Conservation (phyloP, 2,797 vertebrate genomes). For the Labroides dimidiatus region DNA sequence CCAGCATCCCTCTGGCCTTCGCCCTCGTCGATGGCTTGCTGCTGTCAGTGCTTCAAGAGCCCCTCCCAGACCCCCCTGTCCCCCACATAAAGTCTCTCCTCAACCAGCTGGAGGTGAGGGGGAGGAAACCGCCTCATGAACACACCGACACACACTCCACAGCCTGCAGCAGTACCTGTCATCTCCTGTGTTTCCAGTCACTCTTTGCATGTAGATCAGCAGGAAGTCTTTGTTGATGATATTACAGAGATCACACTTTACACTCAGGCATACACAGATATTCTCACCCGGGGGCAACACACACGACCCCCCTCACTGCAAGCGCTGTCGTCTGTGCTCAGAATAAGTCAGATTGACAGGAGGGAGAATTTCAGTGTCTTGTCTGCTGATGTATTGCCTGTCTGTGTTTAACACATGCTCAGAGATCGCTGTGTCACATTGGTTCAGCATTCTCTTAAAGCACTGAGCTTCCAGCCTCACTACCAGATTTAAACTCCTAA, state of each 20-base stretch:
- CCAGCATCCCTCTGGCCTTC: constrained; percentile 17
- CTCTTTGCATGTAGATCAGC: constrained; percentile 50
- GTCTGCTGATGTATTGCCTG: constrained; percentile 1
- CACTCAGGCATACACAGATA: constrained; percentile 29
- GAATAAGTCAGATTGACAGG: constrained; percentile 16
- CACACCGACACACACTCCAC: constrained; percentile 6
- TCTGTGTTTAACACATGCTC: background rate
- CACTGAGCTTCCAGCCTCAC: background rate
- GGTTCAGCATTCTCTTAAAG: too few species aligned
- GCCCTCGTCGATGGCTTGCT: constrained; percentile 77
- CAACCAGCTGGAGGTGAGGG: constrained; percentile 77
- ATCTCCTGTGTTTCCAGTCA: constrained; percentile 38
- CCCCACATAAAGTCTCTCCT: constrained; percentile 71
- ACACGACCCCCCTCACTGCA: constrained; percentile 1
- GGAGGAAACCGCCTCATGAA: constrained; percentile 4
- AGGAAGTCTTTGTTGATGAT: constrained; percentile 35
- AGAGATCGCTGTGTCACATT: background rate
- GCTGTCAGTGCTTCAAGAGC: constrained; percentile 81
- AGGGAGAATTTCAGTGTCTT: constrained; percentile 10
- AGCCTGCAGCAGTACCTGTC: constrained; percentile 47
- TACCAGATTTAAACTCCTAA: background rate
- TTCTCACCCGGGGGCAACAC: constrained; percentile 46
- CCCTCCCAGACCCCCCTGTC: constrained; percentile 62
- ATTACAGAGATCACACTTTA: constrained; percentile 37
- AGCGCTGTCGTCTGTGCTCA: constrained; percentile 31